Evolutionary conservation across 2,888 invertebrate genomes (phyloP), one percentile per base, ranked within the genome.

Genomic region (Microctonus brassicae): DNA sequence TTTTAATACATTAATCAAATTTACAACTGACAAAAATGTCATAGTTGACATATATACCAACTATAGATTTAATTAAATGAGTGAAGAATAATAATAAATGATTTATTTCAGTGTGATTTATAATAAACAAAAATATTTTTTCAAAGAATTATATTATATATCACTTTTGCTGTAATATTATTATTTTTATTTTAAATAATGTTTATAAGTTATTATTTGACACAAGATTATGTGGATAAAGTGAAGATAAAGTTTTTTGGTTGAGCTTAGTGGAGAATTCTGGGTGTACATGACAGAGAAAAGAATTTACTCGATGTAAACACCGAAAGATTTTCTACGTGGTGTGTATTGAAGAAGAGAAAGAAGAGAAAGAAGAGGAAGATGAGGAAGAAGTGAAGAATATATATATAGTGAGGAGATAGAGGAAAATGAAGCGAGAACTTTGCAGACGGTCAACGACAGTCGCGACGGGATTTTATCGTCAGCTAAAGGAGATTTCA

Each of bases 401-500:
- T n/a, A n/a, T n/a, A n/a, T n/a, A n/a, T n/a, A n/a, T n/a, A n/a
- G n/a, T n/a, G n/a, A n/a, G n/a, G n/a, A n/a, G n/a, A 61, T 33
- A 13, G 47, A 63, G 57, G 39, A 53, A 34, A 65, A 39, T 34
- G 65, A 34, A 55, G 52, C 58, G 42, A 58, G 39, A 67, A 67
- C 66, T 67, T 67, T 36, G 24, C 42, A 67, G 66, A 67, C 66
- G 66, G 66, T 67, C 66, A 67, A 67, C 58, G 58, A 67, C 57
- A 67, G 66, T 58, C 66, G 66, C 66, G 66, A 67, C 66, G 20
- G 29, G 17, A 39, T 58, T 67, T 67, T 67, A 67, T 67, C 57
- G 39, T 58, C 57, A 7, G 58, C 57, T n/a, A 67, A 58, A 36
- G 17, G 26, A 67, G 42, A 55, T 67, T 57, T 36, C 39, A 33